Base-by-base conservation (phyloP, 2,113 vertebrate species). In the Sander lucioperca region DNA sequence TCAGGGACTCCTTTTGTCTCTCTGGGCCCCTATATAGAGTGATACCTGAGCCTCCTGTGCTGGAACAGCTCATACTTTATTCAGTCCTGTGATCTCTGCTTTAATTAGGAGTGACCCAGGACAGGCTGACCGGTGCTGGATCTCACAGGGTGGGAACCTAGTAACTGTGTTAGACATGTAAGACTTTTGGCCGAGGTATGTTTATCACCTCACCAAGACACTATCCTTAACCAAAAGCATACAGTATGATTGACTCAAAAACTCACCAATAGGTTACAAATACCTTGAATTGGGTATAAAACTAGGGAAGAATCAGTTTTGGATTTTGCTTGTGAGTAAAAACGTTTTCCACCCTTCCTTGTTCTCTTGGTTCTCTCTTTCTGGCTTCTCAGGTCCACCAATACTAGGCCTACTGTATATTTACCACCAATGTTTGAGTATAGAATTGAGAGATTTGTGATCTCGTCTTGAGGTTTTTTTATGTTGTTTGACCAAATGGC, bases 51-150 rank as follows among this genome's bases (percentile, higher is more conserved):
- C 88, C 86, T 78, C 58, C 51, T 23, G 51, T n/a, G 72, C 82
- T 39, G 80, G 74, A 85, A 81, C 80, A 79, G 68, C 89, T 92
- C 93, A 89, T 93, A 87, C 87, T 92, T 94, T 91, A 94, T 94
- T 92, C 94, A 92, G 78, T 80, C 77, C 73, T 84, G 73, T 94
- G 92, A 92, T 93, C 91, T 92, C 83, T 90, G 82, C 72, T 88
- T 90, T 92, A 94, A 94, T 92, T 90, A 92, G 27, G 51, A 88
- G 66, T 86, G 87, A 91, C 87, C 83, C 79, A 56, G 73, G 81
- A 82, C 43, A 3, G 53, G 62, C 50, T 13, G 83, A 62, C 71
- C 21, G 43, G 53, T 15, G 62, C 45, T 43, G 74, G 61, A 7
- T 68, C 74, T 79, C 79, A 18, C 59, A 64, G 62, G 61, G 43